A percentile compares a stretch with the other conserved stretches of the same genome.
These are phyloP conservation scores for Chalcis sispes DNA, from an alignment of 2,888 invertebrate genomes.

Conservation along the genomic window DNA sequence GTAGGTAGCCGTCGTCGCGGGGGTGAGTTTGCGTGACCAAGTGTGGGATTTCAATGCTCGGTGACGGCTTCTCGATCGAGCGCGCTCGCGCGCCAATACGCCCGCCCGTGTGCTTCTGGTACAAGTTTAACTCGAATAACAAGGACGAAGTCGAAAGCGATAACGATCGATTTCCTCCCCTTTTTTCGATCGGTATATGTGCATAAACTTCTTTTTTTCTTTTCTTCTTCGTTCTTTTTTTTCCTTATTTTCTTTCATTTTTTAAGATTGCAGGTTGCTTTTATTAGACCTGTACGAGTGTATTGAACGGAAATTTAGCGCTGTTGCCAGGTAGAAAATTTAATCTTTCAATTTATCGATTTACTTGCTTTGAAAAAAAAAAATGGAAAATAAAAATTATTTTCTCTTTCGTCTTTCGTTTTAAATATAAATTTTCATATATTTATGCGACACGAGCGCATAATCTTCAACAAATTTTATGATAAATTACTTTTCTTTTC, in stretches of 20 bases:
- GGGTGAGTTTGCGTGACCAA: slow-evolving; percentile 10
- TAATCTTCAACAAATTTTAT: too few relatives aligned
- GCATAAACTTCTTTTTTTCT: neutral
- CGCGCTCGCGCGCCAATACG: slow-evolving; percentile 27
- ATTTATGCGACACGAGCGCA: neutral
- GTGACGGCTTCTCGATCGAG: slow-evolving; percentile 26
- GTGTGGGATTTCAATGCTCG: slow-evolving; percentile 54
- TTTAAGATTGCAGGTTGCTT: too few relatives aligned
- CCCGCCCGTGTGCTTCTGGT: slow-evolving; percentile 23
- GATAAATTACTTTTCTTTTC: too few relatives aligned
- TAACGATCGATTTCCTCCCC: slow-evolving; percentile 32
- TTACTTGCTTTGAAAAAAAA: neutral
- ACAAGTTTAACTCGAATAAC: slow-evolving; percentile 19
- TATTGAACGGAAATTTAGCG: neutral
- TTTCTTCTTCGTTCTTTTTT: neutral
- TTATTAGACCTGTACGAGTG: too few relatives aligned
- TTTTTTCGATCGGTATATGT: too few relatives aligned
- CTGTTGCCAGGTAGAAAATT: slow-evolving; percentile 33
- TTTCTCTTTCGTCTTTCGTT: neutral
- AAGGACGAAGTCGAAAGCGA: slow-evolving; percentile 46
- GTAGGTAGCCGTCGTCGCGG: neutral
- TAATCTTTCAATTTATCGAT: neutral
- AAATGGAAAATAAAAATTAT: too few relatives aligned
- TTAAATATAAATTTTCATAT: neutral
- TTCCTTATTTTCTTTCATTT: too few relatives aligned